phyloP scores from a whole-genome alignment of 2,113 vertebrate species.

The Aleadryas rufinucha region DNA sequence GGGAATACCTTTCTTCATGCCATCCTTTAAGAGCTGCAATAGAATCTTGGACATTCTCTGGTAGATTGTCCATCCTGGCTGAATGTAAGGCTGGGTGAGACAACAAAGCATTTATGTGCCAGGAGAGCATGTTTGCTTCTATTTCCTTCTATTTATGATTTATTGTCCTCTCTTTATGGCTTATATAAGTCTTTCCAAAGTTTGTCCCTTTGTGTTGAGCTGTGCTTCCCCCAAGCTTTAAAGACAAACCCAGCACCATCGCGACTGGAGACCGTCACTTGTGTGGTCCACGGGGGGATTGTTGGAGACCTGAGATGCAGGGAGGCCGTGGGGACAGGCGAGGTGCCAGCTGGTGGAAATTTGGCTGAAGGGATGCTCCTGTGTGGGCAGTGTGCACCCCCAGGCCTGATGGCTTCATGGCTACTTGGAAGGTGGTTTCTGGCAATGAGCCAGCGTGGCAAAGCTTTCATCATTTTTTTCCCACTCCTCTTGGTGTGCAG shows the following conservation, averaged over 20 bases:
- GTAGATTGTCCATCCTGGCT: neutral
- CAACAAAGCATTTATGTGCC: neutral
- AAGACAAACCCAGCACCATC: accelerated
- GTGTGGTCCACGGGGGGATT: accelerated
- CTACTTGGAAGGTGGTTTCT: neutral
- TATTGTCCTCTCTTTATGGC: neutral
- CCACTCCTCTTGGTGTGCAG: neutral
- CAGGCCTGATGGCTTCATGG: neutral
- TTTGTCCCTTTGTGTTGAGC: neutral
- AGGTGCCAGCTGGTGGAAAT: neutral
- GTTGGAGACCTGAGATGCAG: accelerated
- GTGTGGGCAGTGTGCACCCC: accelerated
- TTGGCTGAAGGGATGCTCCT: neutral
- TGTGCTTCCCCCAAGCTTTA: neutral
- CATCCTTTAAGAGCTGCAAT: neutral
- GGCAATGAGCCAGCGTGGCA: neutral
- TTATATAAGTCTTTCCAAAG: neutral
- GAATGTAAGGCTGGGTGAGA: neutral
- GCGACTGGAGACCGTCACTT: accelerated
- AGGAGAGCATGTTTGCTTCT: neutral
- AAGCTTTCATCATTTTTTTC: accelerated
- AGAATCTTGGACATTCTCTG: neutral
- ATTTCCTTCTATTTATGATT: neutral
- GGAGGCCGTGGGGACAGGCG: neutral
- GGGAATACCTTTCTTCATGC: neutral